Conservation (phyloP, 2,113 vertebrate species). For the Mormyrus lacerda region DNA sequence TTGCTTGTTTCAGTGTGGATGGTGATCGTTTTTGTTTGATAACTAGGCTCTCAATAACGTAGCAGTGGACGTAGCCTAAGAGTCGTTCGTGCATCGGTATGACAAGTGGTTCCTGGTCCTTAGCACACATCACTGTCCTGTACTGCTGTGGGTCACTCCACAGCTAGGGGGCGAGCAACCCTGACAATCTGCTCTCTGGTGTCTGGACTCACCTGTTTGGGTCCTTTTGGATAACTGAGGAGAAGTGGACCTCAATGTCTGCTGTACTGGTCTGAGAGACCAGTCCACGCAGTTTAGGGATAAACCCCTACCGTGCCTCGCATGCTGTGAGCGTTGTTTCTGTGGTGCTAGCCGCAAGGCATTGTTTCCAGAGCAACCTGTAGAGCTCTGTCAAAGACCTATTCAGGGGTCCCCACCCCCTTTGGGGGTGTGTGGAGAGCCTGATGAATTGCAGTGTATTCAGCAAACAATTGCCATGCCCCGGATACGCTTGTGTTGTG, state of each 20-base stretch:
- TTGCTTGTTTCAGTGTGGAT: background rate
- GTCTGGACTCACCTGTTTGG: background rate
- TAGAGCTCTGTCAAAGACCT: background rate
- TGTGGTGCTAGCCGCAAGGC: background rate
- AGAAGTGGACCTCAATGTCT: background rate
- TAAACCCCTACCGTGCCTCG: background rate
- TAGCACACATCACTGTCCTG: background rate
- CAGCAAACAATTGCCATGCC: background rate
- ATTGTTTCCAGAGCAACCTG: slow-evolving; percentile 19
- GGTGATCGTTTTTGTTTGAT: background rate
- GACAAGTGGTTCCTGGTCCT: background rate
- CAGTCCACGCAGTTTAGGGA: background rate
- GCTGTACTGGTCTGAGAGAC: background rate
- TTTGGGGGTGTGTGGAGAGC: slow-evolving; percentile 8
- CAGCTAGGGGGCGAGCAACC: background rate
- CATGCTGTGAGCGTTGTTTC: background rate
- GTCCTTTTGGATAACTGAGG: background rate
- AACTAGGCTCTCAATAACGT: background rate
- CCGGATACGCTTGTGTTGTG: background rate
- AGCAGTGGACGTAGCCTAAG: background rate
- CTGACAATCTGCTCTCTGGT: background rate
- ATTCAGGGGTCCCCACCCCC: slow-evolving; percentile 1
- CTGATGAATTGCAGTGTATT: slow-evolving; percentile 28
- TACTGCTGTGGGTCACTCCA: background rate
- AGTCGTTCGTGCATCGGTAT: background rate